phyloP scores from a whole-genome alignment of 1,140 invertebrate species.

The Pinna nobilis region DNA sequence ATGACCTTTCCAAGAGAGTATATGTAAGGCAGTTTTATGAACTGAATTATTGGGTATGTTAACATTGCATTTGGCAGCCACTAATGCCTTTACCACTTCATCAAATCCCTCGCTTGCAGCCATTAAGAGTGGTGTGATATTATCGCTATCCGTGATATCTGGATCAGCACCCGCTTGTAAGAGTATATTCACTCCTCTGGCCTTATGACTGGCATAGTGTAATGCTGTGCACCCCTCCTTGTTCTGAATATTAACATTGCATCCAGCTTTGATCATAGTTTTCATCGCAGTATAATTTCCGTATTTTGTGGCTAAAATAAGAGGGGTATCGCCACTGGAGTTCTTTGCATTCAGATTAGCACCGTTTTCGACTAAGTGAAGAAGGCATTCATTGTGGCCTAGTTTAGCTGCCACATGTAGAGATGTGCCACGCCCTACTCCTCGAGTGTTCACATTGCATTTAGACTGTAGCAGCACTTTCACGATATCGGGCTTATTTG shows the following conservation, averaged over 20 bases:
- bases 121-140: conserved; percentile 64
- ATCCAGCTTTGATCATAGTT: conserved; percentile 46
- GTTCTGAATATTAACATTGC: conserved; percentile 57
- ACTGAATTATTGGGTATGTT: conserved; percentile 54
- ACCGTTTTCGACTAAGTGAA: conserved; percentile 49
- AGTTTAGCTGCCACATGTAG: conserved; percentile 62
- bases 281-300: conserved; percentile 49
- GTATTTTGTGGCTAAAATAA: conserved; percentile 59
- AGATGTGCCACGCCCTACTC: conserved; percentile 43
- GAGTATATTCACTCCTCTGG: conserved; percentile 56
- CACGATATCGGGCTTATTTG: conserved; percentile 41
- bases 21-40: conserved; percentile 62
- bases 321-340: conserved; percentile 60
- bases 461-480: conserved; percentile 40
- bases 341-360: conserved; percentile 55
- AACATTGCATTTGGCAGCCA: conserved; percentile 56
- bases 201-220: conserved; percentile 63
- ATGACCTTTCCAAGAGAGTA: conserved; percentile 68
- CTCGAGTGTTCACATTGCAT: conserved; percentile 38
- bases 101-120: conserved; percentile 70
- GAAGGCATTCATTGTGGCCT: conserved; percentile 55
- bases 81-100: conserved; percentile 53
- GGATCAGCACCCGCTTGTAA: conserved; percentile 61
- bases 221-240: conserved; percentile 62
- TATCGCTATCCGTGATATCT: conserved; percentile 59